Evolutionary conservation across 2,888 invertebrate species (phyloP), one percentile per base, ranked within the genome.

Genomic region (Drosophila parthenogenetica): DNA sequence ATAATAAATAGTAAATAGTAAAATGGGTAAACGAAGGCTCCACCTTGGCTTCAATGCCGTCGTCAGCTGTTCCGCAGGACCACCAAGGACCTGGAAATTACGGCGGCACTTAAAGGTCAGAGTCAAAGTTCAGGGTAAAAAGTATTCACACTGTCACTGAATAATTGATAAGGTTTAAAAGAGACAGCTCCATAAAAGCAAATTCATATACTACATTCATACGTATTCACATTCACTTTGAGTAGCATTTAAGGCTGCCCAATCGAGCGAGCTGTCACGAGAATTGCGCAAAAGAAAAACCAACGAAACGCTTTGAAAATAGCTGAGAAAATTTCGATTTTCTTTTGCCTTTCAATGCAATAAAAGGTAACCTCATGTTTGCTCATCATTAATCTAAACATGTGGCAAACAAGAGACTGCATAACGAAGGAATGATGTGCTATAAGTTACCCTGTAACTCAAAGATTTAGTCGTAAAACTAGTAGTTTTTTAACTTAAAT

Each of bases 161-260:
- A 83, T 83, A 83, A 83, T 83, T 83, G 86, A 83, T 82, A 66
- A 69, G 75, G 53, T 75, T 83, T 62, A 62, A 79, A 74, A 70
- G 62, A 67, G 64, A 62, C 62, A 50, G 62, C 45, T 59, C 53
- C 46, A 57, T 37, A 57, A 43, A 54, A 43, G 43, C 43, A 43
- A 43, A 42, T 54, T 40, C 14, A 17, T 43, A 43, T 43, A 55
- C 32, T 35, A 16, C 57, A 35, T 25, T 45, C 22, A 17, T 13
- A 16, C 32, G 16, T 13, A 35, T 35, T 35, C 16, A 45, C 14
- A 51, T 55, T 10, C 17, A 37, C n/a, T 43, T 40, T 54, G 37
- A 43, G 13, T 19, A 3, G 10, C 29, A 29, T 67, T 32, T 59
- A 40, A 51, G 19, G 22, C 43, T 39, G 37, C 22, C 51, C 29